Conservation (phyloP, 2,888 invertebrate species). For the Rhamnusium bicolor region DNA sequence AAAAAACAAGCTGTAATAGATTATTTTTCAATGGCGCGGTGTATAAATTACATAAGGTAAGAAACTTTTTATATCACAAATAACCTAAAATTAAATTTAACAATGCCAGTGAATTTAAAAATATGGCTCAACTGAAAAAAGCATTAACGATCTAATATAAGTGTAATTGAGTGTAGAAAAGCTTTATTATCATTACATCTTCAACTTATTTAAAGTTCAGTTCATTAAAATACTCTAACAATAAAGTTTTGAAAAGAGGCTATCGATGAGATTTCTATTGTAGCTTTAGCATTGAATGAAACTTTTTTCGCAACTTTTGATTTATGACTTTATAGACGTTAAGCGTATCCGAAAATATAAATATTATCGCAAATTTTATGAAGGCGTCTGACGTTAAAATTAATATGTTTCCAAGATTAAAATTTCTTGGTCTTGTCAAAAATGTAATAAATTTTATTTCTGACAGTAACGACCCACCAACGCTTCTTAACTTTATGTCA, state of each 20-base stretch:
- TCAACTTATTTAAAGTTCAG: constrained; percentile 33
- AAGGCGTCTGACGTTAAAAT: constrained; percentile 57
- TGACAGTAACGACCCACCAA: constrained; percentile 39
- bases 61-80: constrained; percentile 11
- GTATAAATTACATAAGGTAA: not conserved
- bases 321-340: constrained; percentile 58
- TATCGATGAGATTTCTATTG: constrained; percentile 36
- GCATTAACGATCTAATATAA: constrained; percentile 14
- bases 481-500: constrained; percentile 9
- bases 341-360: constrained; percentile 61
- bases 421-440: constrained; percentile 44
- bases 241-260: constrained; percentile 22
- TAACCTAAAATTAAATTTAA: constrained; percentile 9
- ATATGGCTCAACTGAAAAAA: constrained; percentile 8
- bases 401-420: constrained; percentile 55
- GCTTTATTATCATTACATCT: constrained; percentile 23
- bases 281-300: constrained; percentile 41
- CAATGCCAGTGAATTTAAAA: not conserved
- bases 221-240: constrained; percentile 37
- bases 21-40: not conserved
- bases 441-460: constrained; percentile 43
- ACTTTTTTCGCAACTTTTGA: constrained; percentile 55
- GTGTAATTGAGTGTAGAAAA: constrained; percentile 25
- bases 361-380: constrained; percentile 62
- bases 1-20: not conserved